phyloP scores from a whole-genome alignment of 2,797 vertebrate genomes.

The Gymnocypris eckloni region DNA sequence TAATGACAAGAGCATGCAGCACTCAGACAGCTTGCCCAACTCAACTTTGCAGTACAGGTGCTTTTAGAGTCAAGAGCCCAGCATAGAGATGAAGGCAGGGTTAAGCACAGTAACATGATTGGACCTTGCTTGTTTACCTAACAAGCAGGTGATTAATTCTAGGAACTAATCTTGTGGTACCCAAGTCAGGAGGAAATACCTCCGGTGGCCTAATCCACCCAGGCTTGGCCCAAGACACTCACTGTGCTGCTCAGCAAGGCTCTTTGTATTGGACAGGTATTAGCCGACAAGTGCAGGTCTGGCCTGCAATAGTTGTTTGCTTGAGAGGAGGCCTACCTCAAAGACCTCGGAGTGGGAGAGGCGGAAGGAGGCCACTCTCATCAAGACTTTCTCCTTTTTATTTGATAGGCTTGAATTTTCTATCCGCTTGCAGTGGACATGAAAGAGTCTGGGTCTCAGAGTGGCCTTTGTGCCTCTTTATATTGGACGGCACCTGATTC shows the following conservation, averaged over 20 bases:
- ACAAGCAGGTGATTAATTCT: constrained; percentile 80
- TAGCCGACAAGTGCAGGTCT: constrained; percentile 74
- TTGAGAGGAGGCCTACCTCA: constrained; percentile 49
- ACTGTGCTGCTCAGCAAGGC: constrained; percentile 68
- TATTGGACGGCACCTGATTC: constrained; percentile 38
- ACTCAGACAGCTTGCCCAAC: constrained; percentile 34
- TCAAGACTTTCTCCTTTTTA: constrained; percentile 53
- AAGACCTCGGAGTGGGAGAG: constrained; percentile 47
- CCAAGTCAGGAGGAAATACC: constrained; percentile 74
- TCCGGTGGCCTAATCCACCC: constrained; percentile 79
- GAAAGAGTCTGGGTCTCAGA: constrained; percentile 43
- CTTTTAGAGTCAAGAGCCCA: constrained; percentile 55
- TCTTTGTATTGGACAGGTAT: constrained; percentile 77
- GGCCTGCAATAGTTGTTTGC: constrained; percentile 63
- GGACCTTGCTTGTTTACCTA: constrained; percentile 79
- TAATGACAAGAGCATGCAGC: constrained; percentile 39
- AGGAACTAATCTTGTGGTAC: constrained; percentile 76
- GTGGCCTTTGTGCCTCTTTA: constrained; percentile 48
- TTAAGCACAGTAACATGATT: constrained; percentile 69
- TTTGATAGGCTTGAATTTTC: constrained; percentile 62
- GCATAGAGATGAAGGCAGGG: constrained; percentile 54
- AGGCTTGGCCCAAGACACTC: constrained; percentile 74
- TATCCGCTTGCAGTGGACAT: constrained; percentile 45
- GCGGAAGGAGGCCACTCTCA: constrained; percentile 50
- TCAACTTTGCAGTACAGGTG: constrained; percentile 20